A percentile compares a stretch with the other conserved stretches of the same genome.
Evolutionary conservation across 1,140 invertebrate genomes (phyloP).

Genomic region (Halictus rubicundus): DNA sequence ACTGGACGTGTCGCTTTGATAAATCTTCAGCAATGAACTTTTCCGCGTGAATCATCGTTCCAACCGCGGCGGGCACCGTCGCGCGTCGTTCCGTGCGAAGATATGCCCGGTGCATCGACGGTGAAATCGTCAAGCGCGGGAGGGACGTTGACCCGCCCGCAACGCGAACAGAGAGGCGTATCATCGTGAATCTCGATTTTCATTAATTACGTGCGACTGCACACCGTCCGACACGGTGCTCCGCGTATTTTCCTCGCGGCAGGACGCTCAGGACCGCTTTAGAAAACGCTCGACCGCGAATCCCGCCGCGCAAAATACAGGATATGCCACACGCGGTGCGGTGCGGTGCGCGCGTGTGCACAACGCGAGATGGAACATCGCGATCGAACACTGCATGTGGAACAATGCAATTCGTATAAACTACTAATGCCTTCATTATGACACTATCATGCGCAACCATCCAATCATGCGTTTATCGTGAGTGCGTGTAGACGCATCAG

Average conservation of each 20-base stretch:
- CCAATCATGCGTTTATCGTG: constrained; percentile 22
- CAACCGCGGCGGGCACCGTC: no score
- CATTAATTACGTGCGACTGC: constrained; percentile 52
- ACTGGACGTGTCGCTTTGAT: no score
- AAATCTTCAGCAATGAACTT: no score
- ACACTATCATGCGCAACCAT: constrained; percentile 1
- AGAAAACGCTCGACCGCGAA: constrained; percentile 44
- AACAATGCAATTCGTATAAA: constrained; percentile 18
- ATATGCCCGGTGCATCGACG: not conserved
- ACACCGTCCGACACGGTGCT: constrained; percentile 19
- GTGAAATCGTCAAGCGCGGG: constrained; percentile 22
- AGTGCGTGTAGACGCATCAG: not conserved
- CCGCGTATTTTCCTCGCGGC: constrained; percentile 40
- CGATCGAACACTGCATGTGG: constrained; percentile 2
- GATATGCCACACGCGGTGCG: constrained; percentile 5
- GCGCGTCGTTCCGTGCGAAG: not conserved
- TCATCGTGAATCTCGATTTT: constrained; percentile 47
- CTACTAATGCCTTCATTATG: constrained; percentile 40
- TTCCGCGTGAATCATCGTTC: no score
- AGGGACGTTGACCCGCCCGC: not conserved
- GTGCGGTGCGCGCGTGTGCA: not conserved
- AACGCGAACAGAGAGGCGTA: not conserved
- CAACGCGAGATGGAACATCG: not conserved
- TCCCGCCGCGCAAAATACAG: constrained; percentile 31
- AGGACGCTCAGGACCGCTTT: constrained; percentile 18